Base-by-base conservation (phyloP, 2,888 invertebrate species). In the Pelosia muscerda region DNA sequence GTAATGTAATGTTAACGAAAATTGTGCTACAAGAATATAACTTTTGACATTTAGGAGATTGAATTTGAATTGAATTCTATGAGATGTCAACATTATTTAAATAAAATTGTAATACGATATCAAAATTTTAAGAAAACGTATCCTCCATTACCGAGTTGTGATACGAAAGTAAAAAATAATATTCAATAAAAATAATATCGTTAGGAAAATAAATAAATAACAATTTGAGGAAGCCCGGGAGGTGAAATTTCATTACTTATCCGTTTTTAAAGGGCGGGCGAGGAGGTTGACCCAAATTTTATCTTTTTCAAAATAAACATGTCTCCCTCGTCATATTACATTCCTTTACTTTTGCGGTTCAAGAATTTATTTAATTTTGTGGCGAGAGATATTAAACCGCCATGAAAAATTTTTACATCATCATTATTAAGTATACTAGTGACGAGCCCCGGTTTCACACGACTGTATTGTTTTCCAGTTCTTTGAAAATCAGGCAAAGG, bases 241-340 rank as follows among this genome's bases (percentile, higher is more conserved):
- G 75, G 79, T 83, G 74, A 83, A 82, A 83, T 83, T 83, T 84
- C 81, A 83, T 83, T 83, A 83, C 81, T 78, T 81, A 81, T 74
- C 81, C 82, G 58, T 73, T 77, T 79, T 82, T 74, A 70, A 66
- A 77, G 73, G 74, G 75, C 79, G 76, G 78, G 75, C 76, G 79
- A 77, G 74, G 69, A 74, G 69, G 75, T 75, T 82, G 82, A 83
- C 82, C 82, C 77, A 72, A 78, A 83, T 82, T 83, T 77, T 78
- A 75, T 82, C 76, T 81, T 76, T 81, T 75, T 71, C 77, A 75
- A 78, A 74, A 73, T 75, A 78, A 81, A 81, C 77, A 79, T 64
- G 69, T 73, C 73, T 81, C 75, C 57, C 55, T 75, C 71, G 53
- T 73, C 78, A 74, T 79, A 79, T 81, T 77, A 79, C 56, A 68